Evolutionary conservation across 1,140 invertebrate species (phyloP), one percentile per base, ranked within the genome.

Genomic region (Saxidomus purpurata): DNA sequence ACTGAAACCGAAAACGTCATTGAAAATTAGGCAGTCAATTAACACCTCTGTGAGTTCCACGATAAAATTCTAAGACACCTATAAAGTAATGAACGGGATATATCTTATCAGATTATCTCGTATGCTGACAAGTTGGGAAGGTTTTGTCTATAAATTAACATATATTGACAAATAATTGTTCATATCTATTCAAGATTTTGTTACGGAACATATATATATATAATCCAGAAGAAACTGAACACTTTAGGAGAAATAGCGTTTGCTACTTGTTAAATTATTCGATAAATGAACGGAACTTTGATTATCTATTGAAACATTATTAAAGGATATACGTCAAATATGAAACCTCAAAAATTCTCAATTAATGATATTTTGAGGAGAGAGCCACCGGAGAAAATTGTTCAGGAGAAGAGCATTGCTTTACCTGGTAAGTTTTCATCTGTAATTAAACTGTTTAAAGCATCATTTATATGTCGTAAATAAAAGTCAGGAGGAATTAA

Each of bases 11-110:
- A 59, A 85, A 55, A 55, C 49, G 67, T 71, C 49, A 49, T 69
- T 34, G 63, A 74, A 52, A 36, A 85, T 71, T 85, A 85, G n/a
- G 63, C 63, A 74, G 83, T 71, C 67, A 85, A 85, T 85, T 85
- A 85, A 74, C 83, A 85, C 47, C 49, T 28, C 67, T 31, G 31
- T 25, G n/a, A n/a, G 67, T 71, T 74, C 40, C n/a, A 34, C 22
- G 83, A 71, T 85, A 49, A 52, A 43, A 67, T 83, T 36, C 43
- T 81, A 38, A 19, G 63, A 83, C 63, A 47, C 49, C 31, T 74
- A 74, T 69, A 85, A 85, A 85, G 69, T 85, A 85, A 74, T 74
- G 83, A 71, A 74, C 49, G 38, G 8, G 17, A 36, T 47, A 83
- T 69, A 83, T 67, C 63, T 83, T 83, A 83, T 69, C 59, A 67